A percentile compares a stretch with the other conserved stretches of the same genome.
phyloP scores from a whole-genome alignment of 2,113 vertebrate species.

The Lepidothrix coronata region DNA sequence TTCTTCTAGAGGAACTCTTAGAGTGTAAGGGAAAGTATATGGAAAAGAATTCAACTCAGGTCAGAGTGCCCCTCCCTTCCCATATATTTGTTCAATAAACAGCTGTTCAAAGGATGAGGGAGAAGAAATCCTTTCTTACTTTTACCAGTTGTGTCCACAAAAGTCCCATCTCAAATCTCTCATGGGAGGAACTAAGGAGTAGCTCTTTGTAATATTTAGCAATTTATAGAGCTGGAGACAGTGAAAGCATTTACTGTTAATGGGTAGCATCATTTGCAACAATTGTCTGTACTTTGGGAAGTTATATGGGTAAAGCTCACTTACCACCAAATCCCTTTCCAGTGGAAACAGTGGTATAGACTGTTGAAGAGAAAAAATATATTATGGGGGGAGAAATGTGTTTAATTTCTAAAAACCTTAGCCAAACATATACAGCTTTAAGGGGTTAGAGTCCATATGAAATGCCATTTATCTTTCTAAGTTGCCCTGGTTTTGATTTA shows the following conservation, averaged over 20 bases:
- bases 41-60: background rate
- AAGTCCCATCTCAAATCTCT: constrained; percentile 47
- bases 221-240: constrained; percentile 39
- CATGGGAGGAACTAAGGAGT: background rate
- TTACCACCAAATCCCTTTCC: background rate
- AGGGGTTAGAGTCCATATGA: background rate
- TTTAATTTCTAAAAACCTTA: constrained; percentile 1
- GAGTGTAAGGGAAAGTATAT: background rate
- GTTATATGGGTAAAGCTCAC: constrained; percentile 13
- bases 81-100: background rate
- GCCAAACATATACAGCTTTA: background rate
- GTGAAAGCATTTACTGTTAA: constrained; percentile 55
- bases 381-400: background rate
- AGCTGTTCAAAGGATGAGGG: background rate
- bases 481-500: background rate
- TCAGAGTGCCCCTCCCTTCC: background rate
- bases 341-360: background rate
- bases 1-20: background rate
- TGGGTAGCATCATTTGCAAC: constrained; percentile 49
- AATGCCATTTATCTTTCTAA: background rate
- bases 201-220: constrained; percentile 41
- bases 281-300: constrained; percentile 52
- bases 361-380: background rate
- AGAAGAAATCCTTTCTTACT: background rate
- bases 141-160: constrained; percentile 12